Conservation (phyloP, 2,113 vertebrate genomes). For the Leiothrix lutea region DNA sequence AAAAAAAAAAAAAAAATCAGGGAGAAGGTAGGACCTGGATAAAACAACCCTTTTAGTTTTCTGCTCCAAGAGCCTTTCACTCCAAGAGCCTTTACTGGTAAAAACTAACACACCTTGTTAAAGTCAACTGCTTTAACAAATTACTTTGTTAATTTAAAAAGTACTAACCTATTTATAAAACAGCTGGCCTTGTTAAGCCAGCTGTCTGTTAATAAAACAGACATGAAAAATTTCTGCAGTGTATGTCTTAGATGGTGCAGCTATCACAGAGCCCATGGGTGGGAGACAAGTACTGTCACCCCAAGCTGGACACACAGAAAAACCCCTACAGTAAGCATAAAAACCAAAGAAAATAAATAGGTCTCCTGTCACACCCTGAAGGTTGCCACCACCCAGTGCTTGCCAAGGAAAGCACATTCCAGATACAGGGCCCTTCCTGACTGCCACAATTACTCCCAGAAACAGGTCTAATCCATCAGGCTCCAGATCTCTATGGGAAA, state of each 20-base stretch:
- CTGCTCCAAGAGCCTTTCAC: background rate
- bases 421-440: background rate
- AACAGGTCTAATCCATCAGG: constrained; percentile 15
- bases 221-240: background rate
- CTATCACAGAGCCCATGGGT: background rate
- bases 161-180: background rate
- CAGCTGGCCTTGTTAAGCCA: background rate
- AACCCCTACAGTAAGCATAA: background rate
- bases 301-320: background rate
- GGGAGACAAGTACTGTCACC: background rate
- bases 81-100: background rate
- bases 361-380: constrained; percentile 27
- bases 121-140: constrained; percentile 1
- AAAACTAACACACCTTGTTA: background rate
- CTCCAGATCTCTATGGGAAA: constrained; percentile 30
- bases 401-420: constrained; percentile 45
- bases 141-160: background rate
- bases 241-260: background rate
- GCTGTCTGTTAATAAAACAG: background rate
- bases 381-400: background rate
- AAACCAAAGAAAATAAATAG: constrained; percentile 23
- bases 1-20: background rate
- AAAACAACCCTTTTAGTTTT: background rate
- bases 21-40: background rate
- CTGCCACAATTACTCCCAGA: constrained; percentile 37